Conservation (phyloP, 2,797 vertebrate species). For the Gymnothorax reevesii region DNA sequence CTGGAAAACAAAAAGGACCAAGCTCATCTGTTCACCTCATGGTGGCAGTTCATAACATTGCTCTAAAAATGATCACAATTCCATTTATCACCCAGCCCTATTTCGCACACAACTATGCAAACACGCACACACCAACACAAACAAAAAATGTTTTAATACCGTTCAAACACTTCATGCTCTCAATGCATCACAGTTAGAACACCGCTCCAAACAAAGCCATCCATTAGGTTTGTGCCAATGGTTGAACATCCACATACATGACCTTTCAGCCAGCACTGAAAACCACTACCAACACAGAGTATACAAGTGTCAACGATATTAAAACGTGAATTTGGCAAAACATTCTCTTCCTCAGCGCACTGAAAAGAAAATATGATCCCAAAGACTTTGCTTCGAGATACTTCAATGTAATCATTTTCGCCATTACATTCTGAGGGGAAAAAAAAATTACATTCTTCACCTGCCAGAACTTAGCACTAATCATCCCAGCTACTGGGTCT, state of each 20-base stretch:
- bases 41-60: too few species aligned
- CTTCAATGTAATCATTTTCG: not conserved
- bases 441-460: not conserved
- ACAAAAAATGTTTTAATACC: not conserved
- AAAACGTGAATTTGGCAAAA: constrained; percentile 28
- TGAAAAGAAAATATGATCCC: not conserved
- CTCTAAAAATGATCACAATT: too few species aligned
- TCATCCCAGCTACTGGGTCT: constrained; percentile 4
- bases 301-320: constrained; percentile 17
- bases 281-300: constrained; percentile 2
- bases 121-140: not conserved
- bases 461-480: not conserved
- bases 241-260: constrained; percentile 8
- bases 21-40: too few species aligned
- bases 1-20: too few species aligned
- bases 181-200: constrained; percentile 33
- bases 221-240: constrained; percentile 30
- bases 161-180: constrained; percentile 15
- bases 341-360: constrained; percentile 9
- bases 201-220: constrained; percentile 12
- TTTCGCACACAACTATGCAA: not conserved
- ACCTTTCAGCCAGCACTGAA: not conserved
- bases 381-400: not conserved
- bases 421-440: constrained; percentile 23
- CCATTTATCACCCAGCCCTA: too few species aligned